A percentile compares a stretch with the other conserved stretches of the same genome.
phyloP scores from a whole-genome alignment of 1,140 invertebrate species.

The Drosophila triauraria region DNA sequence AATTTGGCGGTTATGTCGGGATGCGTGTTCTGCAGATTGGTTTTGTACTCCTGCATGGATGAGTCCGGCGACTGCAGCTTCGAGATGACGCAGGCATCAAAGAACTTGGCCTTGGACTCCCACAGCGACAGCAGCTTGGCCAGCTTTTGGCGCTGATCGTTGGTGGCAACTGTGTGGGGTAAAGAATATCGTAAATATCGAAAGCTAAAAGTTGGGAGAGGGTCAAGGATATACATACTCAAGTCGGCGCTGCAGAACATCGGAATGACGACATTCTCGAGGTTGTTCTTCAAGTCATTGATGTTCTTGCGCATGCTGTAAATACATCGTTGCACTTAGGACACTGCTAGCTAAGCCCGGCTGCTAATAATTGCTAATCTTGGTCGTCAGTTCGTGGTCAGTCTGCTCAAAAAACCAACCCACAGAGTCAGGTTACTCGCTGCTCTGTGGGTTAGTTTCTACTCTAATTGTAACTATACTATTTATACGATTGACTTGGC shows the following conservation, averaged over 20 bases:
- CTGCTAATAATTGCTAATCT: background rate
- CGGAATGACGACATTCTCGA: slow-evolving; percentile 97
- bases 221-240: slow-evolving; percentile 85
- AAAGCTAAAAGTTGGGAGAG: background rate
- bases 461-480: slow-evolving; percentile 18
- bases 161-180: slow-evolving; percentile 88
- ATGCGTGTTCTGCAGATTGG: slow-evolving; percentile 92
- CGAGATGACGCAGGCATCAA: slow-evolving; percentile 93
- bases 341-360: slow-evolving; percentile 15
- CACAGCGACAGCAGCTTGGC: slow-evolving; percentile 96
- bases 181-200: background rate
- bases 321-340: slow-evolving; percentile 67
- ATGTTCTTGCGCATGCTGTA: slow-evolving; percentile 96
- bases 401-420: slow-evolving; percentile 16
- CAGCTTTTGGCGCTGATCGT: slow-evolving; percentile 95
- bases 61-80: slow-evolving; percentile 91
- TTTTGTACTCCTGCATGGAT: slow-evolving; percentile 94
- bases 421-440: background rate
- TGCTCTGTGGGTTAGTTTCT: slow-evolving; percentile 20
- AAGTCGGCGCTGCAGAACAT: slow-evolving; percentile 97
- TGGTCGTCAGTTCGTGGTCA: slow-evolving; percentile 12
- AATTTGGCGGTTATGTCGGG: slow-evolving; percentile 91
- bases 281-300: slow-evolving; percentile 94
- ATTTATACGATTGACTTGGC: slow-evolving; percentile 27
- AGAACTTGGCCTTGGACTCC: slow-evolving; percentile 98